A percentile compares a stretch with the other conserved stretches of the same genome.
These are phyloP conservation scores for Xyliphius kryptos DNA, from an alignment of 2,113 vertebrate species.

Conservation along the genomic window DNA sequence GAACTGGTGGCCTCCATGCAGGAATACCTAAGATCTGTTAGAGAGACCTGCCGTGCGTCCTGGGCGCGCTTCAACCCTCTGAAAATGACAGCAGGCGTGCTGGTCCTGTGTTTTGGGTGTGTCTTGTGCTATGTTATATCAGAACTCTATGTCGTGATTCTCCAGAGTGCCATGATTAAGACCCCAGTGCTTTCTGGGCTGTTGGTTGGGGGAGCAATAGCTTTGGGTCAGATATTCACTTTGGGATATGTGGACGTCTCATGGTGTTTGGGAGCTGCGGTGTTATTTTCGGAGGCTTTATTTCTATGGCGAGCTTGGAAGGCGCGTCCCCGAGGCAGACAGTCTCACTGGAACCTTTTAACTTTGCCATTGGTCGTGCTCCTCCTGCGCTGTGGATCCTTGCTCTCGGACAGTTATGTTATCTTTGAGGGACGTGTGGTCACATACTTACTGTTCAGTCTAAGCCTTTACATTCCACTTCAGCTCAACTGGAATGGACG, in stretches of 20 bases:
- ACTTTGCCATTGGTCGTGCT: slow-evolving; percentile 60
- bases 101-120: slow-evolving; percentile 73
- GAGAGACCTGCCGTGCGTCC: slow-evolving; percentile 76
- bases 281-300: slow-evolving; percentile 65
- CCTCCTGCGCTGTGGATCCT: slow-evolving; percentile 74
- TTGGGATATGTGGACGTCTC: slow-evolving; percentile 53
- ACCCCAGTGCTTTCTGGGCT: slow-evolving; percentile 53
- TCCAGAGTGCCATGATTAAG: slow-evolving; percentile 53
- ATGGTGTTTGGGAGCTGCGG: slow-evolving; percentile 58
- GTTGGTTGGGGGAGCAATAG: slow-evolving; percentile 24
- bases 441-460: slow-evolving; percentile 76
- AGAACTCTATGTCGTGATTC: slow-evolving; percentile 57
- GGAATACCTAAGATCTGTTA: slow-evolving; percentile 77
- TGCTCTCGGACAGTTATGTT: slow-evolving; percentile 93
- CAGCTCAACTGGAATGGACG: slow-evolving; percentile 83
- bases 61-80: slow-evolving; percentile 84
- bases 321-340: slow-evolving; percentile 30
- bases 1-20: slow-evolving; percentile 66
- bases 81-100: slow-evolving; percentile 78
- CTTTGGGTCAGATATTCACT: slow-evolving; percentile 48
- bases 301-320: slow-evolving; percentile 69
- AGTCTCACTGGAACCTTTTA: slow-evolving; percentile 31
- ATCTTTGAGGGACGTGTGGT: slow-evolving; percentile 78
- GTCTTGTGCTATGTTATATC: slow-evolving; percentile 71
- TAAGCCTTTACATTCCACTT: slow-evolving; percentile 69